Evolutionary conservation across 1,140 invertebrate genomes (phyloP).

Genomic region (Neodiprion pinetum): DNA sequence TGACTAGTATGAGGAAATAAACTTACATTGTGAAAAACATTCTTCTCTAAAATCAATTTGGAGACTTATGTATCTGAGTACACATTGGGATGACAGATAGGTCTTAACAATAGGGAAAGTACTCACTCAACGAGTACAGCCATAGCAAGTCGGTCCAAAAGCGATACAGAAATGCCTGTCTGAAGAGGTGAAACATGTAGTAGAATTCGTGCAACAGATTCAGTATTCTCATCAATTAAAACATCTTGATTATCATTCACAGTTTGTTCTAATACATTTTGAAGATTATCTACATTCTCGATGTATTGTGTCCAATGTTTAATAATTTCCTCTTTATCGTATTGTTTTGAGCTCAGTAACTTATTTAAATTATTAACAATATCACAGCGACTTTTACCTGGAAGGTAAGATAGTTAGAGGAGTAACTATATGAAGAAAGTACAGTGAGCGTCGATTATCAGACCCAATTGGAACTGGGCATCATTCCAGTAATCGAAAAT

Average conservation of each 20-base stretch:
- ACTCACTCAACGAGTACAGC: slow-evolving; percentile 47
- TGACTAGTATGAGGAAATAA: too few relatives aligned
- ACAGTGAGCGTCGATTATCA: too few relatives aligned
- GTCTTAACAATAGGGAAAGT: slow-evolving; percentile 15
- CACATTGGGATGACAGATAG: background rate
- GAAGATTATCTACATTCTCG: slow-evolving; percentile 41
- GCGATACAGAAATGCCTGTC: slow-evolving; percentile 39
- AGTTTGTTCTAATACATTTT: slow-evolving; percentile 44
- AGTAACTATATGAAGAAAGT: too few relatives aligned
- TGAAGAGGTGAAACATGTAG: slow-evolving; percentile 51
- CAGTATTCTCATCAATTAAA: slow-evolving; percentile 30
- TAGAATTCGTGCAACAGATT: slow-evolving; percentile 48
- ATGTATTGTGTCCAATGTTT: slow-evolving; percentile 46
- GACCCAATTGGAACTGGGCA: too few relatives aligned
- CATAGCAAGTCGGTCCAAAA: slow-evolving; percentile 50
- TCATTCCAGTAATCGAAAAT: too few relatives aligned
- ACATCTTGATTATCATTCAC: slow-evolving; percentile 33
- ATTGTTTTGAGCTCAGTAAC: slow-evolving; percentile 32
- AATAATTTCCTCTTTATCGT: slow-evolving; percentile 39
- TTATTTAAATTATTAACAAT: slow-evolving; percentile 39
- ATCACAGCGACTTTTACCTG: background rate
- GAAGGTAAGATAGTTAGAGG: background rate
- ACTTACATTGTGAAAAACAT: slow-evolving; percentile 16
- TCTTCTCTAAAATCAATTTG: slow-evolving; percentile 10
- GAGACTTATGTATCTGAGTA: background rate